These are phyloP conservation scores for Ricordea florida DNA, from an alignment of 92 coral and sea anemone species.

Conservation along the genomic window DNA sequence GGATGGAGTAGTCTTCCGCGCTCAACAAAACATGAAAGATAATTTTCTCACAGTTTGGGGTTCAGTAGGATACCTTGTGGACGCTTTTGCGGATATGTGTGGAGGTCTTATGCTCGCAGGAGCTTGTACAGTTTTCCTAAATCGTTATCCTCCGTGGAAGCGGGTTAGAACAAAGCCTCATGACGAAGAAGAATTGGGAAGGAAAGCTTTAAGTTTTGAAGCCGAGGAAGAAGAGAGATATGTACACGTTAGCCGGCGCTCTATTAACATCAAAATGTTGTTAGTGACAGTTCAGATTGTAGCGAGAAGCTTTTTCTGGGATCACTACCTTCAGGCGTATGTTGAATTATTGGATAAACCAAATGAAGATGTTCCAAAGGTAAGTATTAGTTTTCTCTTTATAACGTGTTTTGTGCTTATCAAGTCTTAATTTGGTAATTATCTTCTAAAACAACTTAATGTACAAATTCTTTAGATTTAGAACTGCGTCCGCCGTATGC, in stretches of 20 bases:
- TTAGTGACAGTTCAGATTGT: constrained; percentile 66
- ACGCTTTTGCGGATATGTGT: constrained; percentile 82
- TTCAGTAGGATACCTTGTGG: constrained; percentile 81
- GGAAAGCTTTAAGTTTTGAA: constrained; percentile 30
- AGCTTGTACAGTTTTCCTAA: constrained; percentile 73
- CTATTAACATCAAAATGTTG: constrained; percentile 69
- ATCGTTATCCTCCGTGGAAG: constrained; percentile 78
- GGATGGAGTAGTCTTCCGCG: constrained; percentile 88
- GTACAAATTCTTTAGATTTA: too few relatives aligned
- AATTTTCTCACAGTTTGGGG: constrained; percentile 88
- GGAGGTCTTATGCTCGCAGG: constrained; percentile 76
- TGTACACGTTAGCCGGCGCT: constrained; percentile 66
- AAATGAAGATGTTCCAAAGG: constrained; percentile 71
- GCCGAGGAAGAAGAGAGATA: constrained; percentile 51
- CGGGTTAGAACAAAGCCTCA: constrained; percentile 44
- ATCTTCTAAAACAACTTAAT: too few relatives aligned
- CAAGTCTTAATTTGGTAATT: too few relatives aligned
- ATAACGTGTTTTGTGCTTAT: too few relatives aligned
- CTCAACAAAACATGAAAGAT: constrained; percentile 76
- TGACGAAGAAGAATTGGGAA: constrained; percentile 71
- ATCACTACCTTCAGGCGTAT: constrained; percentile 73
- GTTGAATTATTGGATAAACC: constrained; percentile 77
- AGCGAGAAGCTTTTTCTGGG: constrained; percentile 81
- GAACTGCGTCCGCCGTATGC: too few relatives aligned
- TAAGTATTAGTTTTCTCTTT: constrained; percentile 18